Evolutionary conservation across 2,888 invertebrate genomes (phyloP).

Genomic region (Corythucha ciliata): DNA sequence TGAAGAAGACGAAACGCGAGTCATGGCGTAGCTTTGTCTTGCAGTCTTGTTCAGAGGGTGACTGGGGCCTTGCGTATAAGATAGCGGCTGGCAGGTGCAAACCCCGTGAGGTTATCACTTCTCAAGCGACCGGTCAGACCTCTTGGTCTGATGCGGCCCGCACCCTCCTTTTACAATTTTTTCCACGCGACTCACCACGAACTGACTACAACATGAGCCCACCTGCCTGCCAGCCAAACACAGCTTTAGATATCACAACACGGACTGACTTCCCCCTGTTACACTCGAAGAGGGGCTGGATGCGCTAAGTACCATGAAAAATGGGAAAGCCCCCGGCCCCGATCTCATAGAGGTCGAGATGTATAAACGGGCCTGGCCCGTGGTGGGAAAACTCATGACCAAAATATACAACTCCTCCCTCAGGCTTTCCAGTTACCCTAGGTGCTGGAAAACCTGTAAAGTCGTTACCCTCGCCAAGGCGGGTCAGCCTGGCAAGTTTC

Average conservation of each 20-base stretch:
- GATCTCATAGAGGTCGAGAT: not conserved
- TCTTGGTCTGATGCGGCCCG: too few relatives aligned
- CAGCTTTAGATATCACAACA: too few relatives aligned
- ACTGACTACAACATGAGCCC: too few relatives aligned
- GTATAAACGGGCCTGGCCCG: not conserved
- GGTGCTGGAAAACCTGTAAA: conserved; percentile 3
- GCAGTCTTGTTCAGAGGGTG: not conserved
- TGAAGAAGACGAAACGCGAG: not conserved
- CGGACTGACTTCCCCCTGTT: too few relatives aligned
- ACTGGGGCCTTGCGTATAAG: not conserved
- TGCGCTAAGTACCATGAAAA: too few relatives aligned
- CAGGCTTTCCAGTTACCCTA: conserved; percentile 7
- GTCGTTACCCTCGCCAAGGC: not conserved
- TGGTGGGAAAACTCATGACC: not conserved
- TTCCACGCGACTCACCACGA: too few relatives aligned
- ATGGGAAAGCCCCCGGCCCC: too few relatives aligned
- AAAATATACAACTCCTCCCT: not conserved
- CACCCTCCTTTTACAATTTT: too few relatives aligned
- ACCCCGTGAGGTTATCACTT: not conserved
- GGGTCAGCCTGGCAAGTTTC: not conserved
- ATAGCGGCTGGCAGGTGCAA: not conserved
- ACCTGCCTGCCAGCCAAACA: too few relatives aligned
- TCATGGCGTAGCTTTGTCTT: not conserved
- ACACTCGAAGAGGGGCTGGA: too few relatives aligned
- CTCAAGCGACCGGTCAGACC: too few relatives aligned